Base-by-base conservation (phyloP, 1,140 invertebrate species). In the Leptestheria dahalacensis region DNA sequence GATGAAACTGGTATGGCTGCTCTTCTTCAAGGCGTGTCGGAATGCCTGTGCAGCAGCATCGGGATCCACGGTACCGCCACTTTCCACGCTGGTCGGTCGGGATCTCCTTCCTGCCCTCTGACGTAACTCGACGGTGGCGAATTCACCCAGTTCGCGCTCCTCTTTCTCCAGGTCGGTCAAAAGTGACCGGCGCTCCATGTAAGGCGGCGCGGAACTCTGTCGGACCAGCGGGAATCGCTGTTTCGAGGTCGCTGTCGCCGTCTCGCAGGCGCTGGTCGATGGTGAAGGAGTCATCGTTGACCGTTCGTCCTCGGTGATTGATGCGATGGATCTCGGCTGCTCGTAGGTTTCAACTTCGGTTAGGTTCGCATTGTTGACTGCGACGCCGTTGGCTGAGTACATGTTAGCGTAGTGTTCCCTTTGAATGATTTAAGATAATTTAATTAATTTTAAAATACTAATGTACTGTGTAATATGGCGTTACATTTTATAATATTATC, bases 401-500 rank as follows among this genome's bases (percentile, higher is more conserved):
- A 74, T 64, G 54, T 75, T 71, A 24, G 71, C 71, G 56, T 67
- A 74, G 59, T 74, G 73, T 56, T 75, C 71, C 23, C 72, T 75
- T 57, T 18, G 47, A 48, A 59, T 26, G n/a, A n/a, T n/a, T 48
- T 15, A 62, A 48, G 49, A 33, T 28, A 26, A 50, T 20, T n/a
- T n/a, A n/a, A n/a, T n/a, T n/a, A n/a, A n/a, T n/a, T n/a, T n/a
- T n/a, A n/a, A n/a, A n/a, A n/a, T n/a, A n/a, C n/a, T n/a, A n/a
- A n/a, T n/a, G n/a, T n/a, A n/a, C n/a, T n/a, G n/a, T n/a, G n/a
- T n/a, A n/a, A n/a, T n/a, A n/a, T n/a, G n/a, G n/a, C n/a, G n/a
- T n/a, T n/a, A n/a, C n/a, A n/a, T n/a, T n/a, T n/a, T n/a, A n/a
- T n/a, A n/a, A n/a, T n/a, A n/a, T n/a, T n/a, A n/a, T n/a, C n/a